Conservation (phyloP, 2,797 vertebrate species). For the Anas bernieri region DNA sequence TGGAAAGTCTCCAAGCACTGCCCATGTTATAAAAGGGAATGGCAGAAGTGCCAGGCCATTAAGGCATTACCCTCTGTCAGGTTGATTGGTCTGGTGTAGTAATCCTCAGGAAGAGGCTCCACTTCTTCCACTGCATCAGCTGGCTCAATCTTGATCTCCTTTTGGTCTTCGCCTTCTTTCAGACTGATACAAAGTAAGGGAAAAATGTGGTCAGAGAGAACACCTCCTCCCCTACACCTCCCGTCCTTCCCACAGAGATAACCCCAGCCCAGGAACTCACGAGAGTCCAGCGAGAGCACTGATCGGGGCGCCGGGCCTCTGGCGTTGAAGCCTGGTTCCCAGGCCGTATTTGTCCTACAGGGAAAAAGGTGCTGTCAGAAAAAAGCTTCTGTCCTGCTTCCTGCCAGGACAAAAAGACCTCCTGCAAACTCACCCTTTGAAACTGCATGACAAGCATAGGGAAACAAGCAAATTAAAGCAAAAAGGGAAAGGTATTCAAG, state of each 20-base stretch:
- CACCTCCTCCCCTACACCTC: neutral
- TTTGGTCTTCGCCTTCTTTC: slow-evolving; percentile 97
- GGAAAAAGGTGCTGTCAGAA: slow-evolving; percentile 30
- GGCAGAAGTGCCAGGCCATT: neutral
- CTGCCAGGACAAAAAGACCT: slow-evolving; percentile 23
- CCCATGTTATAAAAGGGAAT: neutral
- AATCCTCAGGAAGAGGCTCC: slow-evolving; percentile 96
- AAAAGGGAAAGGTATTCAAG: slow-evolving; percentile 34
- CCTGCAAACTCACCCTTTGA: slow-evolving; percentile 48
- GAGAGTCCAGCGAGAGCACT: slow-evolving; percentile 92
- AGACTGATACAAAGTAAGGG: slow-evolving; percentile 78
- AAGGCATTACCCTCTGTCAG: slow-evolving; percentile 90
- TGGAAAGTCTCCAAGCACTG: neutral
- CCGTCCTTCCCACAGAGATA: neutral
- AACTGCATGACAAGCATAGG: slow-evolving; percentile 71
- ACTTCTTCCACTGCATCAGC: slow-evolving; percentile 95
- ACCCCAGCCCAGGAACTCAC: slow-evolving; percentile 83
- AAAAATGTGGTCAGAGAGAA: neutral
- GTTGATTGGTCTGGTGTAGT: slow-evolving; percentile 92
- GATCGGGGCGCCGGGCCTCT: slow-evolving; percentile 91
- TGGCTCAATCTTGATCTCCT: slow-evolving; percentile 94
- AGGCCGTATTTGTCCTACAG: slow-evolving; percentile 95
- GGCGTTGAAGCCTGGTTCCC: slow-evolving; percentile 94
- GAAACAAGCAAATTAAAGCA: slow-evolving; percentile 70
- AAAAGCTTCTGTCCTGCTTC: neutral